Evolutionary conservation across 2,888 invertebrate genomes (phyloP), one percentile per base, ranked within the genome.

Genomic region (Nomada ferruginata): DNA sequence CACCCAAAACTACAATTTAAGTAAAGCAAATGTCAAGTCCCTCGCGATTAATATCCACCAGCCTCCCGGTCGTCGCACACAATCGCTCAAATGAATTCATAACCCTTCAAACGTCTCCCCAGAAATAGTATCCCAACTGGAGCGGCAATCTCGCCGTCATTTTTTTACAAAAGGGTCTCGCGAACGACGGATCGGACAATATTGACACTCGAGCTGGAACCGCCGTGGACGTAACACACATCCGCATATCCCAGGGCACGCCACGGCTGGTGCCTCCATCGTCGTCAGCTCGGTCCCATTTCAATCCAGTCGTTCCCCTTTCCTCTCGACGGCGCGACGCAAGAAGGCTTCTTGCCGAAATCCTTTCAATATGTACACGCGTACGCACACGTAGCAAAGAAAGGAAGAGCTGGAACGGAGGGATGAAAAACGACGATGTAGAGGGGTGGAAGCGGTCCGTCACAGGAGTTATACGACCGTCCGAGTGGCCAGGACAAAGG

Each of bases 311-410:
- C 63, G 70, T 79, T 66, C 72, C 72, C 72, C 83, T 59, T 84
- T 79, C 52, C 61, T 73, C 1, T 52, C 72, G 71, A 18, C 79
- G 79, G 36, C 36, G 36, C 36, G 36, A 79, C 78, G 50, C 76
- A 82, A 76, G 69, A n/a, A 23, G 57, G 26, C 26, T 86, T 82
- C 89, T 90, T 86, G 89, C 86, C 86, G 79, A 82, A 89, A 90
- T 89, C 89, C 85, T 88, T 90, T 90, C 88, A 84, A 89, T 89
- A 83, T 80, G 82, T 85, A 82, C 79, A 65, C 81, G 75, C 76
- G 66, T 61, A 26, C 71, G 66, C 26, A 18, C 26, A 61, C 44
- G 59, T 7, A 9, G 64, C n/a, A n/a, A 50, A 68, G 75, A 82
- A 80, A 80, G 79, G 64, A 63, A 13, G 63, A 66, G 7, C 13